A percentile compares a stretch with the other conserved stretches of the same genome.
Evolutionary conservation across 2,888 invertebrate genomes (phyloP).

Genomic region (Caenorhabditis doughertyi): DNA sequence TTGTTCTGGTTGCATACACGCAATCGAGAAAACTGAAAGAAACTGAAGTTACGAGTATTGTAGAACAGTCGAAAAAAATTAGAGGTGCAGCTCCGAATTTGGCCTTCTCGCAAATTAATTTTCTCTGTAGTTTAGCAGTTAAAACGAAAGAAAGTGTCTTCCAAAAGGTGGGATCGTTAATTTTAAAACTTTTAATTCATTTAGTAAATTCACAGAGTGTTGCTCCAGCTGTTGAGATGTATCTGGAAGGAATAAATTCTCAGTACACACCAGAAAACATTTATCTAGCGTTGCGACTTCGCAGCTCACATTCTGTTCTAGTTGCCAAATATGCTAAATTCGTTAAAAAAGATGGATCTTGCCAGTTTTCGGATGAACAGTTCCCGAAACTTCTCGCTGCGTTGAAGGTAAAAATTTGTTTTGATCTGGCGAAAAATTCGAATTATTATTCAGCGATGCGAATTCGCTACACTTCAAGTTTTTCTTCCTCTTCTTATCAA

Average conservation of each 20-base stretch:
- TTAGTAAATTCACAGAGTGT: conserved; percentile 47
- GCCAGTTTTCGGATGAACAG: conserved; percentile 50
- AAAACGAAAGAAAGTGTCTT: conserved; percentile 58
- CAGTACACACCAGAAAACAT: conserved; percentile 57
- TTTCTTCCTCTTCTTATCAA: conserved; percentile 57
- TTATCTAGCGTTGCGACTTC: conserved; percentile 37
- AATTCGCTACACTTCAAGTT: conserved; percentile 42
- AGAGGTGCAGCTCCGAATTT: conserved; percentile 55
- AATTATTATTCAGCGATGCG: conserved; percentile 66
- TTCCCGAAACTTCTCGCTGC: conserved; percentile 47
- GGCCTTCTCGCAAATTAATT: conserved; percentile 56
- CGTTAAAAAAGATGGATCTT: conserved; percentile 63
- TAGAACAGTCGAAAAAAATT: conserved; percentile 62
- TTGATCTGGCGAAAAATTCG: neutral
- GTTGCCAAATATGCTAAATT: conserved; percentile 63
- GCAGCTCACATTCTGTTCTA: conserved; percentile 12
- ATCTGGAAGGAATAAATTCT: conserved; percentile 41
- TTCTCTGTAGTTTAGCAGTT: conserved; percentile 51
- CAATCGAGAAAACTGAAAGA: conserved; percentile 41
- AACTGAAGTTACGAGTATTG: conserved; percentile 47
- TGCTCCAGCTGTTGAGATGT: conserved; percentile 48
- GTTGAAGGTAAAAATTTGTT: conserved; percentile 42
- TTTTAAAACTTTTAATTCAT: neutral
- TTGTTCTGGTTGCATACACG: conserved; percentile 52
- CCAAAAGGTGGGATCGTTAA: conserved; percentile 48